A percentile compares a stretch with the other conserved stretches of the same genome.
These are phyloP conservation scores for Opisthocomus hoazin DNA, from an alignment of 2,113 vertebrate genomes.

Conservation along the genomic window DNA sequence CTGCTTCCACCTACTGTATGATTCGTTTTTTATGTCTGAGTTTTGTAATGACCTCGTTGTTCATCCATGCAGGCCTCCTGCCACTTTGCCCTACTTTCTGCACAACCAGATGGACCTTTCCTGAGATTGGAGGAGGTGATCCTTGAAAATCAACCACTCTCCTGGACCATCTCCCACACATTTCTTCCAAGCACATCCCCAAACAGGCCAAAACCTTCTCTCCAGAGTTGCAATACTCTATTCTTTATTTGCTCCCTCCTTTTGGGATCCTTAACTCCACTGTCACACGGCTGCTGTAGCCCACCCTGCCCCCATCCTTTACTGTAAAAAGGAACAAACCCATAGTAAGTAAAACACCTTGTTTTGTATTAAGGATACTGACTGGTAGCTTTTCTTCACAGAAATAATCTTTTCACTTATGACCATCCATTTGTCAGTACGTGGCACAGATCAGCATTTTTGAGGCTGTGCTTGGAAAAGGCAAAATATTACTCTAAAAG, in stretches of 20 bases:
- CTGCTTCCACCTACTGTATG: background rate
- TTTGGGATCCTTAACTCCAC: background rate
- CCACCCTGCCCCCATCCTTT: background rate
- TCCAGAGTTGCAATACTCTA: background rate
- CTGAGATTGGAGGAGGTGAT: background rate
- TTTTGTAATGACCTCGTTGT: background rate
- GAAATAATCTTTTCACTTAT: background rate
- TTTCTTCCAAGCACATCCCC: background rate
- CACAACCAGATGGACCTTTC: background rate
- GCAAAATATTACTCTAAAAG: background rate
- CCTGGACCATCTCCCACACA: background rate
- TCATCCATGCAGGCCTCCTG: background rate
- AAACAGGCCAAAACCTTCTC: background rate
- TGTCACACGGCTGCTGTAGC: accelerated
- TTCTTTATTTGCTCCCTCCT: background rate
- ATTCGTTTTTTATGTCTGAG: background rate
- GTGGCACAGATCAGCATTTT: background rate
- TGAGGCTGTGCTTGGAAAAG: background rate
- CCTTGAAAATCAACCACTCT: background rate
- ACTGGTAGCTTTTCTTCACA: background rate
- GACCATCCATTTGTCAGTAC: background rate
- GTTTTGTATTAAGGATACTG: background rate
- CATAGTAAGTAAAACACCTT: background rate
- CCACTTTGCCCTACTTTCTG: background rate
- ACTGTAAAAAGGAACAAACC: background rate